These are phyloP conservation scores for Acromyrmex heyeri DNA, from an alignment of 1,140 invertebrate genomes.

Conservation along the genomic window DNA sequence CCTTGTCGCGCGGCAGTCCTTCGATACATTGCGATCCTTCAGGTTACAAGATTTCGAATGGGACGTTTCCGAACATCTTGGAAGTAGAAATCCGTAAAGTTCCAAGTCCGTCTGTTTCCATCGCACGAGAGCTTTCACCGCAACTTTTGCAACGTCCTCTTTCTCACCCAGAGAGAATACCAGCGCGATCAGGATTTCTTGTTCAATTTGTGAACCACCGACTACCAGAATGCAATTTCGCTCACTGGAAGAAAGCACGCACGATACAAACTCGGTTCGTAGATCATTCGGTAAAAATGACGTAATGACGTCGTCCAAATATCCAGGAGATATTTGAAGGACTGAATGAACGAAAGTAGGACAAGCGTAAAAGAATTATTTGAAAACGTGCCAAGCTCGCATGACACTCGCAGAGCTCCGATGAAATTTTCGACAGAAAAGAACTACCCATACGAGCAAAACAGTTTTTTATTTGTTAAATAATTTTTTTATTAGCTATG, in stretches of 20 bases:
- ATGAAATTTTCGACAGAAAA: constrained; percentile 3
- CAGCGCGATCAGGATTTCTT: constrained; percentile 67
- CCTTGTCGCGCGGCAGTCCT: constrained; percentile 35
- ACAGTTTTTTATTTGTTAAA: not conserved
- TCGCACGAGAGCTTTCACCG: constrained; percentile 3
- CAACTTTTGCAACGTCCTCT: constrained; percentile 47
- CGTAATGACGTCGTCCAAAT: not conserved
- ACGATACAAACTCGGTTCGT: constrained; percentile 5
- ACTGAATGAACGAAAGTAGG: not conserved
- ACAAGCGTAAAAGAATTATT: not conserved
- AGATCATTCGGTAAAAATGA: constrained; percentile 39
- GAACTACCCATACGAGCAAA: not conserved
- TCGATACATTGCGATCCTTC: not conserved
- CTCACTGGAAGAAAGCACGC: constrained; percentile 47
- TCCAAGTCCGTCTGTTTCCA: constrained; percentile 21
- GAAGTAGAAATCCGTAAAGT: constrained; percentile 45
- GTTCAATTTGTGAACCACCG: constrained; percentile 60
- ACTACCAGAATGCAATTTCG: constrained; percentile 60
- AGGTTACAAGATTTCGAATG: constrained; percentile 14
- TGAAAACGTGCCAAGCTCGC: not conserved
- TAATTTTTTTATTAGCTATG: not conserved
- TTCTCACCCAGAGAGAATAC: constrained; percentile 48
- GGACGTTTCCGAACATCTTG: not conserved
- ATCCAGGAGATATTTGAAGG: not conserved
- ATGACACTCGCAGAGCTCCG: not conserved